These are phyloP conservation scores for Rhynchotus rufescens DNA, from an alignment of 2,797 vertebrate genomes.

Conservation along the genomic window DNA sequence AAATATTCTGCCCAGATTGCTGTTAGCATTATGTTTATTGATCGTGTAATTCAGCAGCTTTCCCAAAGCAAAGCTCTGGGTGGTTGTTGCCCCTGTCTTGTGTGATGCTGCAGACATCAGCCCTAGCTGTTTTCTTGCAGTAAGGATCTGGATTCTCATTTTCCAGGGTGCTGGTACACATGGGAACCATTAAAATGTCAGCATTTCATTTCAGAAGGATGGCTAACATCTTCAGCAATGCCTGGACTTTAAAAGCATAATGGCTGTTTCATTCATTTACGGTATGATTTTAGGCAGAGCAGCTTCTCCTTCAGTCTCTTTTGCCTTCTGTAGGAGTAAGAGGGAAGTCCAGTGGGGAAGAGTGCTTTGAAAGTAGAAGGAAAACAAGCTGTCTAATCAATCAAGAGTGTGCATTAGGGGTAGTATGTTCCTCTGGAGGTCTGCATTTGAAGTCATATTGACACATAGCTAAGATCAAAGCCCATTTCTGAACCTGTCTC, in stretches of 20 bases:
- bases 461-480: constrained; percentile 68
- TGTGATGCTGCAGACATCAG: background rate
- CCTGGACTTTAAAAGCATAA: background rate
- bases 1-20: background rate
- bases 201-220: background rate
- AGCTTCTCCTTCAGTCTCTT: background rate
- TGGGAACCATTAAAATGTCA: background rate
- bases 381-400: constrained; percentile 65
- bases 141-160: background rate
- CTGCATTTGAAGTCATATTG: constrained; percentile 66
- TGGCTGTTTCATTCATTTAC: background rate
- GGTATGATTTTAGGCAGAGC: background rate
- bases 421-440: constrained; percentile 45
- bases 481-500: constrained; percentile 2
- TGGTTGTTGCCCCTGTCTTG: background rate
- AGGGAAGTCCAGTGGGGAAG: background rate
- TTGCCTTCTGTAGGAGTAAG: background rate
- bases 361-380: constrained; percentile 41
- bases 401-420: constrained; percentile 32
- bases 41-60: background rate
- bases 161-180: background rate
- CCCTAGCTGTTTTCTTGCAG: background rate
- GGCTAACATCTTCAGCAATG: background rate
- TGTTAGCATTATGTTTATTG: background rate
- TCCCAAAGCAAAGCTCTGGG: background rate